These are phyloP conservation scores for Hyphantria cunea DNA, from an alignment of 1,140 invertebrate genomes.

Conservation along the genomic window DNA sequence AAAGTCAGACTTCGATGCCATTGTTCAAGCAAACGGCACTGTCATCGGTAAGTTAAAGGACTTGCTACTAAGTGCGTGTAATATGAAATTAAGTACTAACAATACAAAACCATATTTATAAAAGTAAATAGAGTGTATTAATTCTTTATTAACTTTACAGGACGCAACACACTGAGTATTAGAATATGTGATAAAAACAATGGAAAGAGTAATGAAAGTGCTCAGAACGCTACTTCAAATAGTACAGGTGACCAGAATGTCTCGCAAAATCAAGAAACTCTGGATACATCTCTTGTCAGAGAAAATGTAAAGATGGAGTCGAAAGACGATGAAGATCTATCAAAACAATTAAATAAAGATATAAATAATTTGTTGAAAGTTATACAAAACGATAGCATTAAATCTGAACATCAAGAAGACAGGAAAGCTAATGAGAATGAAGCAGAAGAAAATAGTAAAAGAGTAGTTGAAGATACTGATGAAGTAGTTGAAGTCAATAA, in stretches of 20 bases:
- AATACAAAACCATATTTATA: too few relatives aligned
- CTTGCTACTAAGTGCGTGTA: too few relatives aligned
- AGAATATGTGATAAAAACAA: constrained; percentile 7
- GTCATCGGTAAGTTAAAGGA: constrained; percentile 52
- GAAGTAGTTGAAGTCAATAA: constrained; percentile 10
- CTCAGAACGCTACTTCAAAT: neutral
- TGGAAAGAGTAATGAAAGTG: neutral
- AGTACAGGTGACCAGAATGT: neutral
- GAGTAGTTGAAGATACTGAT: neutral
- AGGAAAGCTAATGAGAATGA: neutral
- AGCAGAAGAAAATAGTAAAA: neutral
- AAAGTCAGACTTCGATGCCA: constrained; percentile 47
- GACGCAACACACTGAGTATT: constrained; percentile 5
- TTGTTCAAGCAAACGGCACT: constrained; percentile 46
- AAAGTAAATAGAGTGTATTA: too few relatives aligned
- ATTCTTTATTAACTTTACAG: constrained; percentile 9
- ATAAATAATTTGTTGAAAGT: too few relatives aligned
- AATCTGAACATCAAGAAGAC: too few relatives aligned
- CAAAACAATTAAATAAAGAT: too few relatives aligned
- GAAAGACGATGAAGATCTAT: too few relatives aligned
- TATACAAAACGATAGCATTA: too few relatives aligned
- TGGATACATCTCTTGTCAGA: too few relatives aligned
- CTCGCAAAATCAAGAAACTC: too few relatives aligned
- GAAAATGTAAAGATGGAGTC: too few relatives aligned
- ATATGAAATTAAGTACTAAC: too few relatives aligned